phyloP scores from a whole-genome alignment of 2,888 invertebrate species.

The Mythimna albipuncta region DNA sequence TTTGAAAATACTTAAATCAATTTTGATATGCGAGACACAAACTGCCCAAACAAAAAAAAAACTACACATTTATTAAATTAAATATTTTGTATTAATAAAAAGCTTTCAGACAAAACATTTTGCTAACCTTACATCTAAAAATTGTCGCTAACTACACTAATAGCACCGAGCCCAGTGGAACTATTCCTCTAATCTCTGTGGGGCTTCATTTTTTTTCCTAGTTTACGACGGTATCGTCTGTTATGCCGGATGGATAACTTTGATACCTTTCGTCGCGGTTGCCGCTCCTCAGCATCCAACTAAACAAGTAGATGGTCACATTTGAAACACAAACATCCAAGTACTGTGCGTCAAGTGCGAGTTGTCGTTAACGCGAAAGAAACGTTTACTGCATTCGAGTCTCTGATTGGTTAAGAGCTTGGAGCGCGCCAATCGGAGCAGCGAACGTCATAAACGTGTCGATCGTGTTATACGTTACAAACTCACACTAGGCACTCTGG shows the following conservation, averaged over 20 bases:
- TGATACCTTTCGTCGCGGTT: slow-evolving; percentile 67
- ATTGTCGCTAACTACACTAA: slow-evolving; percentile 14
- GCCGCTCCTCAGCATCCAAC: slow-evolving; percentile 64
- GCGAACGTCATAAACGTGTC: too few relatives aligned
- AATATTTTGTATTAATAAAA: slow-evolving; percentile 29
- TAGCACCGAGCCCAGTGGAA: slow-evolving; percentile 40
- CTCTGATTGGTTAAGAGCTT: background rate
- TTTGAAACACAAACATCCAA: slow-evolving; percentile 52
- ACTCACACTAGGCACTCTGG: background rate
- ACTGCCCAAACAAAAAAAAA: slow-evolving; percentile 7
- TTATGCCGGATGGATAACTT: slow-evolving; percentile 29
- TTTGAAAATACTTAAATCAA: slow-evolving; percentile 9
- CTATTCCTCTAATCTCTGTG: slow-evolving; percentile 60
- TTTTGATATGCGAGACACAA: slow-evolving; percentile 8
- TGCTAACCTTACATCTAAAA: slow-evolving; percentile 20
- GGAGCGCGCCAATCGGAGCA: too few relatives aligned
- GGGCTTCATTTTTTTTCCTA: slow-evolving; percentile 16
- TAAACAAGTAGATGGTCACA: slow-evolving; percentile 66
- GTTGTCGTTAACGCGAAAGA: too few relatives aligned
- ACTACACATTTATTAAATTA: slow-evolving; percentile 7
- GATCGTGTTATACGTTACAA: background rate
- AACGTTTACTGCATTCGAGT: too few relatives aligned
- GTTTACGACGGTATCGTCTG: slow-evolving; percentile 33
- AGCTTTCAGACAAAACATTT: slow-evolving; percentile 30
- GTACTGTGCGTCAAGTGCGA: slow-evolving; percentile 5